These are phyloP conservation scores for Beris morrisii DNA, from an alignment of 2,888 invertebrate genomes.

Conservation along the genomic window DNA sequence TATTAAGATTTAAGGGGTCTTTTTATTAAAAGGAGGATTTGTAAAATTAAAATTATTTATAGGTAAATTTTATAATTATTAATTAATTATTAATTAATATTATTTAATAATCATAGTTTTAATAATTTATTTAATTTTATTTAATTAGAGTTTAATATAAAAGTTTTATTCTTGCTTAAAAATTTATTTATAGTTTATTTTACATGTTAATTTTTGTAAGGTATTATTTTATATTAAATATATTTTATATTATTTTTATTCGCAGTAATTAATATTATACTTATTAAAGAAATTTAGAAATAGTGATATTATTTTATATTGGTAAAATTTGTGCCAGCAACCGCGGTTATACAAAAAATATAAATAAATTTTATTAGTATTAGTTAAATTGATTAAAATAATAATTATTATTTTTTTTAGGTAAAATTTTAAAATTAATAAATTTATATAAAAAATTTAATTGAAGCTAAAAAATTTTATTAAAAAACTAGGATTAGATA, in stretches of 20 bases:
- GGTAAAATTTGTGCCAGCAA: constrained; percentile 71
- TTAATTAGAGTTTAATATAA: constrained; percentile 34
- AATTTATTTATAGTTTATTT: constrained; percentile 60
- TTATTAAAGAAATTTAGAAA: constrained; percentile 64
- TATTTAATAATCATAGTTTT: too few species aligned
- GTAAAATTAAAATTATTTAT: too few species aligned
- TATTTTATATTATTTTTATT: constrained; percentile 49
- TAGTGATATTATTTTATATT: constrained; percentile 63
- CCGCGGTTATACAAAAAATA: constrained; percentile 68
- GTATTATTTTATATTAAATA: constrained; percentile 56
- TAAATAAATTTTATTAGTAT: constrained; percentile 60
- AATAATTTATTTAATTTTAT: too few species aligned
- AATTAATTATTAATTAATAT: too few species aligned
- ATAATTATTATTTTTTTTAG: constrained; percentile 53
- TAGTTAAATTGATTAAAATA: constrained; percentile 41
- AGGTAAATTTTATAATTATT: too few species aligned
- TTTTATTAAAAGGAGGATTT: too few species aligned
- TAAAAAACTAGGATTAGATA: constrained; percentile 69
- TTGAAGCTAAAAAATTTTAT: constrained; percentile 56
- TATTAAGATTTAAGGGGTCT: too few species aligned
- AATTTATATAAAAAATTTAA: constrained; percentile 53
- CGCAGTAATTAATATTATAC: constrained; percentile 60
- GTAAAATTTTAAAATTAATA: constrained; percentile 63
- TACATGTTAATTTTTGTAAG: constrained; percentile 61
- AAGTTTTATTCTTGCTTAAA: constrained; percentile 59